Base-by-base conservation (phyloP, 2,113 vertebrate genomes). In the Lepidothrix coronata region DNA sequence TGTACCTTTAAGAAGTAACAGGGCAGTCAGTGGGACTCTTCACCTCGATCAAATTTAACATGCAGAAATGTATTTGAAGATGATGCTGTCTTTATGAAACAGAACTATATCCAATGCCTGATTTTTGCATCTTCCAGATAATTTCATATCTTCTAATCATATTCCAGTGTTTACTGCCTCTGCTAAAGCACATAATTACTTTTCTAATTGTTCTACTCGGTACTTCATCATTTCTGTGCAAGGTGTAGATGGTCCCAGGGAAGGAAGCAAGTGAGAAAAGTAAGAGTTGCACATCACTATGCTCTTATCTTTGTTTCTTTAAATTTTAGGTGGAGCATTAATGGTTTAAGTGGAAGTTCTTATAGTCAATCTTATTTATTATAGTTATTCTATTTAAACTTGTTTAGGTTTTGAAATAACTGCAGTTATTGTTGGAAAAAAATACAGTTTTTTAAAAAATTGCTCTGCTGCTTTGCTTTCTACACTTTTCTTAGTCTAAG, bases 371-470 rank as follows among this genome's bases (percentile, higher is more conserved):
- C 11, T 3, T 51, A 27, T 66, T 61, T 88, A n/a, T 80, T 76
- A 22, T n/a, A 28, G 17, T 55, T 59, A 22, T 43, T 73, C 28
- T 18, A 14, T 68, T 75, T 85, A 73, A 93, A 83, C 46, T 61
- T 61, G 14, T 11, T 73, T 74, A 37, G 14, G 8, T 80, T 88
- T 76, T 80, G 52, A 35, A 74, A 74, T 88, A 37, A 43, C 35
- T 71, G 46, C 18, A 14, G 78, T 89, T 68, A 37, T 5, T 65
- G 28, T 10, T 70, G 51, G 30, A 37, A 72, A 83, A 92, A 59
- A 24, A 0, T 3, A 10, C 8, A 9, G 7, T 25, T 44, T 54
- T 28, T 30, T 2, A 12, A 70, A 79, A 39, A 77, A 41, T 31
- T 71, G 19, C 33, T 70, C 14, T 75, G 13, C 31, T 72, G 43